A percentile compares a stretch with the other conserved stretches of the same genome.
phyloP scores from a whole-genome alignment of 2,797 vertebrate genomes.

The Silurus lanzhouensis region DNA sequence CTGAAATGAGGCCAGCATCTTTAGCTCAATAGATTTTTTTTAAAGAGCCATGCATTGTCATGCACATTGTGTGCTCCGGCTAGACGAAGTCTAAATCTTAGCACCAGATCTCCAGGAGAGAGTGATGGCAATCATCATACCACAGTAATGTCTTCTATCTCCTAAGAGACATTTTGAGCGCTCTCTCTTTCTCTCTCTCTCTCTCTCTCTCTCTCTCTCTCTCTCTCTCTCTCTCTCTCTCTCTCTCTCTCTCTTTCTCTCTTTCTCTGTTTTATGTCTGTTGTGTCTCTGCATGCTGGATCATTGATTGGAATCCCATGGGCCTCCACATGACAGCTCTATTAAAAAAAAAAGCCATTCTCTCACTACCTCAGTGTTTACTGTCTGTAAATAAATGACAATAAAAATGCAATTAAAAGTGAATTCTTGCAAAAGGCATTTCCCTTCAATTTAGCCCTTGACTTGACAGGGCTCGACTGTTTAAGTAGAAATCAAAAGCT shows the following conservation, averaged over 20 bases:
- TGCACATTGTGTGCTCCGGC: background rate
- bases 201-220: background rate
- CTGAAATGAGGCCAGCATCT: slow-evolving; percentile 30
- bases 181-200: background rate
- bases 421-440: background rate
- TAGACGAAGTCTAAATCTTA: background rate
- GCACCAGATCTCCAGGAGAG: slow-evolving; percentile 20
- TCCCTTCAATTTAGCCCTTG: background rate
- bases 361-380: background rate
- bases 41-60: background rate
- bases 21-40: background rate
- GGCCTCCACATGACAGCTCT: slow-evolving; percentile 16
- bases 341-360: background rate
- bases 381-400: background rate
- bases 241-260: too few species aligned
- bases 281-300: slow-evolving; percentile 13
- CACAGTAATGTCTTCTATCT: slow-evolving; percentile 46
- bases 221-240: background rate
- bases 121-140: slow-evolving; percentile 50
- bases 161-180: slow-evolving; percentile 58
- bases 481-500: too few species aligned
- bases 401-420: background rate
- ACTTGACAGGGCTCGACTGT: too few species aligned
- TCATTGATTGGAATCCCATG: slow-evolving; percentile 43
- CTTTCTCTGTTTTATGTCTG: background rate